Percentiles rank a stretch among this genome's conserved stretches.
phyloP scores from a whole-genome alignment of 2,888 invertebrate species.

The Ectobius pallidus region DNA sequence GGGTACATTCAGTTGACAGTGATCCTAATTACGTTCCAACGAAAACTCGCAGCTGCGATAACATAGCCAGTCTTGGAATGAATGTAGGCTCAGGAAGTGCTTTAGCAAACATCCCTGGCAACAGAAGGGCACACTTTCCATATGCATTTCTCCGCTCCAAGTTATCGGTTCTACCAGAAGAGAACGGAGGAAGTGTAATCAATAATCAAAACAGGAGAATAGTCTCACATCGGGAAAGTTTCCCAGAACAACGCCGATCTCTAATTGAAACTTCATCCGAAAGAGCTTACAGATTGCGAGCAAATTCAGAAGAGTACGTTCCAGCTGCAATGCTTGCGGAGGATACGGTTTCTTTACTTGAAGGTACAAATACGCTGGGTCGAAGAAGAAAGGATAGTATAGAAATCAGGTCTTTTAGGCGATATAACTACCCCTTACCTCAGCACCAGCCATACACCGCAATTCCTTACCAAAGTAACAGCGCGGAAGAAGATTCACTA shows the following conservation, averaged over 20 bases:
- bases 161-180: slow-evolving; percentile 77
- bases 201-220: slow-evolving; percentile 53
- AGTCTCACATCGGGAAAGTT: slow-evolving; percentile 58
- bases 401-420: slow-evolving; percentile 23
- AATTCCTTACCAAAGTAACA: slow-evolving; percentile 36
- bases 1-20: slow-evolving; percentile 40
- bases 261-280: slow-evolving; percentile 28
- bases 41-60: slow-evolving; percentile 75
- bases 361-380: slow-evolving; percentile 53
- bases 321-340: slow-evolving; percentile 48
- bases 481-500: slow-evolving; percentile 7
- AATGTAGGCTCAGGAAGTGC: slow-evolving; percentile 55
- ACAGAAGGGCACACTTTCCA: slow-evolving; percentile 69
- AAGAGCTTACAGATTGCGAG: slow-evolving; percentile 55
- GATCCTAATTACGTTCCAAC: slow-evolving; percentile 60
- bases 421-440: slow-evolving; percentile 19
- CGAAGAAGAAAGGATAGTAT: slow-evolving; percentile 45
- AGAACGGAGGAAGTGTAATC: slow-evolving; percentile 60
- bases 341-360: slow-evolving; percentile 48
- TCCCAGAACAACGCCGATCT: slow-evolving; percentile 58
- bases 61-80: slow-evolving; percentile 67
- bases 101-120: slow-evolving; percentile 53
- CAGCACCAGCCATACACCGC: slow-evolving; percentile 38
- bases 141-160: slow-evolving; percentile 79
- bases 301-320: slow-evolving; percentile 67